Evolutionary conservation across 1,140 invertebrate species (phyloP).

Genomic region (Panagrolaimus sp.): DNA sequence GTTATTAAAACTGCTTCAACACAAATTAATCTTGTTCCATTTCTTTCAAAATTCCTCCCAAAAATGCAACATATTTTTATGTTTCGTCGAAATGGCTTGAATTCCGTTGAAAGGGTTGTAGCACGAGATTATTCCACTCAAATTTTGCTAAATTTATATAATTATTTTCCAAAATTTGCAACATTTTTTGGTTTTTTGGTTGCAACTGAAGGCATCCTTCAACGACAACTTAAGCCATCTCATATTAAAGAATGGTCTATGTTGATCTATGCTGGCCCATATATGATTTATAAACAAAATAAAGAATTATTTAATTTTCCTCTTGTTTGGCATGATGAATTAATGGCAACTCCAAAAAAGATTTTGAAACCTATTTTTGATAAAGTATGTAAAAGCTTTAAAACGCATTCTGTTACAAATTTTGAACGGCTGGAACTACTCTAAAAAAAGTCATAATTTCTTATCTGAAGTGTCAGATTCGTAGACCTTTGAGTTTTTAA

Average conservation of each 20-base stretch:
- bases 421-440: too few species aligned
- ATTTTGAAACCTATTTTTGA: not conserved
- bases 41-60: not conserved
- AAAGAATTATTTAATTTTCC: not conserved
- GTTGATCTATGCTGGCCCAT: not conserved
- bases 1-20: conserved; percentile 2
- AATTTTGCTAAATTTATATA: not conserved
- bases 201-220: not conserved
- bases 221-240: not conserved
- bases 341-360: not conserved
- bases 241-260: not conserved
- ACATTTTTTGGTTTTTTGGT: not conserved
- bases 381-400: not conserved
- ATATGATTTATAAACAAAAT: not conserved
- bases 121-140: not conserved
- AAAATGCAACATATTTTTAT: not conserved
- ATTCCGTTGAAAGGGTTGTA: not conserved
- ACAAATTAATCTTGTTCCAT: not conserved
- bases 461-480: too few species aligned
- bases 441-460: too few species aligned
- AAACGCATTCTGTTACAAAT: too few species aligned
- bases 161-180: not conserved
- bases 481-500: too few species aligned
- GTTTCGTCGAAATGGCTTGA: not conserved
- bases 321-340: conserved; percentile 2